A percentile compares a stretch with the other conserved stretches of the same genome.
These are phyloP conservation scores for Pheosia gnoma DNA, from an alignment of 2,888 invertebrate species.

Conservation along the genomic window DNA sequence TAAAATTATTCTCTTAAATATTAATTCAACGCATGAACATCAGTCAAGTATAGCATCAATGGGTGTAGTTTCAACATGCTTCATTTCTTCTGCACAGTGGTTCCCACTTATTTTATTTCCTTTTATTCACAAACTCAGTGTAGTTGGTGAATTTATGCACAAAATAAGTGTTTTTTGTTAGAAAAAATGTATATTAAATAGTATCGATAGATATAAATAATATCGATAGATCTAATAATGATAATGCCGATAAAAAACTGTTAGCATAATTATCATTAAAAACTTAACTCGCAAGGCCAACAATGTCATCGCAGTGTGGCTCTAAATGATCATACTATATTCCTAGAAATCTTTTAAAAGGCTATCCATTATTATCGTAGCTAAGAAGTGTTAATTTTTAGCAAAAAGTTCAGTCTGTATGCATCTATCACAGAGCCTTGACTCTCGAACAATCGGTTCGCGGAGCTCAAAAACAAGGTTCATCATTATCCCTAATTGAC, in stretches of 20 bases:
- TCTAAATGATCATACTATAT: neutral
- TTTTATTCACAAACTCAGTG: too few relatives aligned
- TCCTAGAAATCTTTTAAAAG: conserved; percentile 1
- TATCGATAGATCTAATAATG: neutral
- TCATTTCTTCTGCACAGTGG: too few relatives aligned
- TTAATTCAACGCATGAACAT: too few relatives aligned
- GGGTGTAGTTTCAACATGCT: too few relatives aligned
- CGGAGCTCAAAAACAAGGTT: conserved; percentile 61
- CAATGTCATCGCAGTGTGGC: neutral
- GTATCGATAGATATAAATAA: neutral
- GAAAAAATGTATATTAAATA: too few relatives aligned
- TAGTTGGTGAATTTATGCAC: too few relatives aligned
- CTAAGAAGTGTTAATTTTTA: conserved; percentile 34
- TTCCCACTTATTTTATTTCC: too few relatives aligned
- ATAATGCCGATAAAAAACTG: neutral
- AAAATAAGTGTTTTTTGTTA: too few relatives aligned
- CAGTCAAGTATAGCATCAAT: too few relatives aligned
- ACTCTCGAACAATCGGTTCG: conserved; percentile 56
- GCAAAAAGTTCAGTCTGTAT: conserved; percentile 33
- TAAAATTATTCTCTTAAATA: too few relatives aligned
- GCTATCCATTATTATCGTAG: neutral
- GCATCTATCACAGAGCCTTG: conserved; percentile 47
- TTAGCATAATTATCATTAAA: neutral
- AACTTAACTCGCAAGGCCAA: neutral
- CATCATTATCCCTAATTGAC: conserved; percentile 81